phyloP scores from a whole-genome alignment of 2,888 invertebrate genomes.

The Macrosoma leucophasiata region DNA sequence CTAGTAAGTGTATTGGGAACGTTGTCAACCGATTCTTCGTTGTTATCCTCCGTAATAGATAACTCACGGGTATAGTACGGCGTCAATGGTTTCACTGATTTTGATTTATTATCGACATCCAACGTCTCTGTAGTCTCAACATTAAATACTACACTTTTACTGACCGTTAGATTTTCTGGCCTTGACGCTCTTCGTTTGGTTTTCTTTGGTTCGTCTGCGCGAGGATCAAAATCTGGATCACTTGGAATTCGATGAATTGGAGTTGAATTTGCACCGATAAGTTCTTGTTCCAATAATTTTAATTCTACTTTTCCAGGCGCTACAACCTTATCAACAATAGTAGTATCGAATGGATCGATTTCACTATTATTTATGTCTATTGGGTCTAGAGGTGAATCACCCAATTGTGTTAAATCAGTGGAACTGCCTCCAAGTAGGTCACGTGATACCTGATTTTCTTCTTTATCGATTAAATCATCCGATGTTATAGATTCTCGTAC shows the following conservation, averaged over 20 bases:
- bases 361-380: conserved; percentile 71
- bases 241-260: conserved; percentile 63
- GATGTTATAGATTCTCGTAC: conserved; percentile 73
- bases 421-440: conserved; percentile 86
- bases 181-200: conserved; percentile 77
- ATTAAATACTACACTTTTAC: conserved; percentile 71
- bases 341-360: conserved; percentile 92
- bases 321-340: conserved; percentile 81
- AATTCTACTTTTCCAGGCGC: conserved; percentile 87
- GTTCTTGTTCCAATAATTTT: conserved; percentile 85
- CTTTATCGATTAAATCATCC: conserved; percentile 61
- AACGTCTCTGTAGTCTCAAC: conserved; percentile 51
- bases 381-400: conserved; percentile 81
- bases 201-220: conserved; percentile 77
- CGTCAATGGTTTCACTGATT: conserved; percentile 83
- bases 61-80: conserved; percentile 85
- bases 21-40: conserved; percentile 79
- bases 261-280: conserved; percentile 71
- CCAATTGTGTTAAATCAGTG: conserved; percentile 82
- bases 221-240: conserved; percentile 89
- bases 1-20: conserved; percentile 73
- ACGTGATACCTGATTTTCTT: conserved; percentile 61
- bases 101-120: conserved; percentile 78
- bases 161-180: conserved; percentile 75
- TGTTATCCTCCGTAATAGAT: conserved; percentile 71